These are phyloP conservation scores for Pomatorhinus ruficollis DNA, from an alignment of 2,113 vertebrate genomes.

Conservation along the genomic window DNA sequence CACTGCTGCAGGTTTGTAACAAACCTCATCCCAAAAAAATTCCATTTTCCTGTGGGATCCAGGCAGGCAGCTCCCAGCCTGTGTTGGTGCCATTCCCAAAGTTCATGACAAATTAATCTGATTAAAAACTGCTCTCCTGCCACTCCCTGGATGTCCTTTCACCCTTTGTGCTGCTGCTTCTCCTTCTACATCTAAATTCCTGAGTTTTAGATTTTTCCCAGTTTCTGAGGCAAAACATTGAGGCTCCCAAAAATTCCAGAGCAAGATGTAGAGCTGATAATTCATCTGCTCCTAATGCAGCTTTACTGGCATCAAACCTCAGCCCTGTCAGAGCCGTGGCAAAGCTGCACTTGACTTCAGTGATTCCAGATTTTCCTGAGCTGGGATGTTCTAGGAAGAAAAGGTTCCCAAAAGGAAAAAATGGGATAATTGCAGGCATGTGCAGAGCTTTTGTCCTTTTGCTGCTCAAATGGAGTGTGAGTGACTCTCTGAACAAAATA, in stretches of 20 bases:
- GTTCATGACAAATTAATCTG: not conserved
- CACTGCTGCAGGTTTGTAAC: not conserved
- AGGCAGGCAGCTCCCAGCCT: not conserved
- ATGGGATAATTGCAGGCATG: not conserved
- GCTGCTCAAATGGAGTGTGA: not conserved
- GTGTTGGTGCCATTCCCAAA: rapidly evolving
- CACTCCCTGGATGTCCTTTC: not conserved
- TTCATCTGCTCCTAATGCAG: not conserved
- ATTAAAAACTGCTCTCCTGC: not conserved
- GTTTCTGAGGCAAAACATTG: not conserved
- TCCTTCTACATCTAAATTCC: not conserved
- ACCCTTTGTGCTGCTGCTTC: not conserved
- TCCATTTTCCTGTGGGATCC: not conserved
- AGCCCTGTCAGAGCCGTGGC: rapidly evolving
- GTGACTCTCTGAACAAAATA: not conserved
- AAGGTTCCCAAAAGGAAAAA: not conserved
- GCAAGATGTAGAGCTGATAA: not conserved
- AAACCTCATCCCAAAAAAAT: not conserved
- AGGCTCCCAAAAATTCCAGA: not conserved
- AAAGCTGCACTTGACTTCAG: not conserved
- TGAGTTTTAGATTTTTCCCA: not conserved
- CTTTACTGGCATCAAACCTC: not conserved
- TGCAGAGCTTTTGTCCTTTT: not conserved
- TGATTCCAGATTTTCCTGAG: not conserved
- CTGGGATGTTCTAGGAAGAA: not conserved